Evolutionary conservation across 2,113 vertebrate genomes (phyloP).

Genomic region (Tylochromis polylepis): DNA sequence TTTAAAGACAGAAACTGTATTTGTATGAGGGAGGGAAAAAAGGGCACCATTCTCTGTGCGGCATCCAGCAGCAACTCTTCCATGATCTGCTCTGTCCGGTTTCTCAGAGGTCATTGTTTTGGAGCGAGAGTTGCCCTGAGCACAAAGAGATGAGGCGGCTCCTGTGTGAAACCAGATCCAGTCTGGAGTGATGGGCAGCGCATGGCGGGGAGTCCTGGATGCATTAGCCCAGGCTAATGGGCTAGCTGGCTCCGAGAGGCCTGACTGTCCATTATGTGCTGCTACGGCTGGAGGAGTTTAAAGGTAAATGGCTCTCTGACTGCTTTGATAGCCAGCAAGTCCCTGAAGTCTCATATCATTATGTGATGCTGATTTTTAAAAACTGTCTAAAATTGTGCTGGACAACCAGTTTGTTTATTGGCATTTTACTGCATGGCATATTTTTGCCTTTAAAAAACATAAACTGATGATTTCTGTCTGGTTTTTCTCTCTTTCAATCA

Average conservation of each 20-base stretch:
- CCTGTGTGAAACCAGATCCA: conserved; percentile 60
- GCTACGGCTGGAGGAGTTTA: conserved; percentile 23
- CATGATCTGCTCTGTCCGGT: not conserved
- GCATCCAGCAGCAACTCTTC: not conserved
- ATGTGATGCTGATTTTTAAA: not conserved
- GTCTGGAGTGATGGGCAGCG: conserved; percentile 46
- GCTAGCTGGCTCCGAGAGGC: conserved; percentile 57
- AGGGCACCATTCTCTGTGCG: not conserved
- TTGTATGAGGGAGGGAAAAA: not conserved
- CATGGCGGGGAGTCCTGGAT: conserved; percentile 30
- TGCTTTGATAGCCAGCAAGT: not conserved
- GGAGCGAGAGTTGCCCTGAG: not conserved
- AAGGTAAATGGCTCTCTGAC: conserved; percentile 26
- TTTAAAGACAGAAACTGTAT: not conserved
- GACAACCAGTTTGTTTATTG: not conserved
- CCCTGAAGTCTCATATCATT: not conserved
- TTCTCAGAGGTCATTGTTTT: conserved; percentile 24
- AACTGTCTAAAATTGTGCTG: not conserved
- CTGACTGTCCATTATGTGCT: conserved; percentile 58
- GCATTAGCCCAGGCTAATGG: conserved; percentile 66
- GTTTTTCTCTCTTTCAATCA: not conserved
- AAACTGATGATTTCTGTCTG: not conserved
- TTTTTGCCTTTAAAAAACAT: not conserved
- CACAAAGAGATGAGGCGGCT: conserved; percentile 32
- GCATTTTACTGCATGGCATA: not conserved